Evolutionary conservation across 1,140 invertebrate genomes (phyloP).

Genomic region (Amphibalanus amphitrite): DNA sequence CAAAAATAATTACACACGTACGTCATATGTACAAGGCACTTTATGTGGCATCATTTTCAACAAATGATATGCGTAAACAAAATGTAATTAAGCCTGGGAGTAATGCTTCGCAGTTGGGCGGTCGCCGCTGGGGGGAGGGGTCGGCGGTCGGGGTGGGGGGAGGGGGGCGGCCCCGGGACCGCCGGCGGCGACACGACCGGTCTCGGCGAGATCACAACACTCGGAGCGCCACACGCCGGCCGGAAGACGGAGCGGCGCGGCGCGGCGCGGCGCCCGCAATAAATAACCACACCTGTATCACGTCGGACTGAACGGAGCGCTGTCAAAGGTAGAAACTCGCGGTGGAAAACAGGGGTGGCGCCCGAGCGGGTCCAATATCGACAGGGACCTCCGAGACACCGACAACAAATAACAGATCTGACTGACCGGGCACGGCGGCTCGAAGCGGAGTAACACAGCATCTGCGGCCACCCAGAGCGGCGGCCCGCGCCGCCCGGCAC

Average conservation of each 20-base stretch:
- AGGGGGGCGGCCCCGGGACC: background rate
- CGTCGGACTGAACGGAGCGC: no score
- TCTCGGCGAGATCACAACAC: background rate
- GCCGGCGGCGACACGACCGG: background rate
- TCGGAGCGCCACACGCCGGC: background rate
- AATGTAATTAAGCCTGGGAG: background rate
- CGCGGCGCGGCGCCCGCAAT: background rate
- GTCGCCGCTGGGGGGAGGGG: no score
- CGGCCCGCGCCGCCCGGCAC: background rate
- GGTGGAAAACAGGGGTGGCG: no score
- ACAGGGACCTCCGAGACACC: no score
- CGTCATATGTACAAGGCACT: background rate
- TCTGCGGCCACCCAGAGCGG: background rate
- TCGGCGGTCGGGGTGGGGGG: background rate
- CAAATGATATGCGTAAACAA: slow-evolving; percentile 1
- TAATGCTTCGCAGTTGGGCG: background rate
- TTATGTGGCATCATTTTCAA: slow-evolving; percentile 2
- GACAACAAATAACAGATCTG: background rate
- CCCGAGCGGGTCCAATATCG: no score
- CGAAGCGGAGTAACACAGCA: background rate
- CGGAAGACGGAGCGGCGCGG: no score
- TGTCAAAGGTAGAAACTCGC: no score
- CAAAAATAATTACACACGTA: slow-evolving; percentile 1
- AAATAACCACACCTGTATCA: background rate
- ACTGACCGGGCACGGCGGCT: background rate